Conservation (phyloP, 37 sponge, comb jelly and placozoan genomes). For the Spongilla lacustris region DNA sequence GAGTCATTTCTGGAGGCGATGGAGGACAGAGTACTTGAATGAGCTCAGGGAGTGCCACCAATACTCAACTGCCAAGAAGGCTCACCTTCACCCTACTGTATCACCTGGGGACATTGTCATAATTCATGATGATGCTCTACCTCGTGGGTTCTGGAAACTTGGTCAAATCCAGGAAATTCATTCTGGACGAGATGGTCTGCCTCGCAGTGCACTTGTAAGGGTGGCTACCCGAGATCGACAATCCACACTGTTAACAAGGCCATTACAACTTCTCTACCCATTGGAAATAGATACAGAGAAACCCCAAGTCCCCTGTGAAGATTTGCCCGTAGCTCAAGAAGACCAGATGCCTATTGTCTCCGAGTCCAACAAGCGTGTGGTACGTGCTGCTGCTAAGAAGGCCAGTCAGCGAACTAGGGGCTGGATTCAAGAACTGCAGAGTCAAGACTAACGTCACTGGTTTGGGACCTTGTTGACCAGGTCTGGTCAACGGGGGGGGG, state of each 20-base stretch:
- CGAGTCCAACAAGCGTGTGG: neutral
- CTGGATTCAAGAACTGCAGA: slow-evolving; percentile 12
- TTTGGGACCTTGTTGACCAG: slow-evolving; percentile 2
- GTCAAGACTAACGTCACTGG: neutral
- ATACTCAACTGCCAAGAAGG: neutral
- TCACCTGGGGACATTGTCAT: neutral
- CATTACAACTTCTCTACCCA: slow-evolving; percentile 10
- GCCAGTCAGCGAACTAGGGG: neutral
- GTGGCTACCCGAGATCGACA: neutral
- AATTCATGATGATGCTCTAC: neutral
- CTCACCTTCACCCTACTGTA: neutral
- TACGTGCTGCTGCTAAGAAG: slow-evolving; percentile 3
- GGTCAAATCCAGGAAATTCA: slow-evolving; percentile 10
- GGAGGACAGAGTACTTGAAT: neutral
- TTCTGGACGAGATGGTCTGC: slow-evolving; percentile 1
- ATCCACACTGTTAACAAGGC: neutral
- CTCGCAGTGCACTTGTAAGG: neutral
- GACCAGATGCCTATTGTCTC: neutral
- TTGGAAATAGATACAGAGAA: neutral
- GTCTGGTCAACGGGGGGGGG: slow-evolving; percentile 13
- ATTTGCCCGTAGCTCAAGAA: neutral
- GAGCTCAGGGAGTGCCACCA: too few relatives aligned
- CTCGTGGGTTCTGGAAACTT: slow-evolving; percentile 7
- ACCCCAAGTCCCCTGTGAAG: neutral
- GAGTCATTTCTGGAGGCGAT: slow-evolving; percentile 8